Conservation (phyloP, 2,113 vertebrate species). For the Prunella fulvescens region DNA sequence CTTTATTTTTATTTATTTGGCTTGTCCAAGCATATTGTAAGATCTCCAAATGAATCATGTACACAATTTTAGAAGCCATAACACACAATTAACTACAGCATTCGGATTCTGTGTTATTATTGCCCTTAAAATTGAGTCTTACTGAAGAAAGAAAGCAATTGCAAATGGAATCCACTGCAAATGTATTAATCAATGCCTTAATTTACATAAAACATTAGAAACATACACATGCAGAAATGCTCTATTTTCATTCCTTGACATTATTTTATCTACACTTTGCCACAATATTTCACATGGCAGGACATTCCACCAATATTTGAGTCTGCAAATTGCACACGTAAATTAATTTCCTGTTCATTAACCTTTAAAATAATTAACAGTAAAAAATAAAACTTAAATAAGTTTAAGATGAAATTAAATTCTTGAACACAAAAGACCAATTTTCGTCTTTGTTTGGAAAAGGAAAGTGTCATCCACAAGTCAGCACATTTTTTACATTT, state of each 20-base stretch:
- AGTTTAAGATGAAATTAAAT: background rate
- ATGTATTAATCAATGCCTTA: background rate
- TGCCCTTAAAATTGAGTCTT: background rate
- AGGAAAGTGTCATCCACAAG: background rate
- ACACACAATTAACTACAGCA: background rate
- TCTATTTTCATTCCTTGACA: background rate
- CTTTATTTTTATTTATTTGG: slow-evolving; percentile 24
- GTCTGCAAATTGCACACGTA: background rate
- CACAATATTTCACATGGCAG: background rate
- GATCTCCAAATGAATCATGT: background rate
- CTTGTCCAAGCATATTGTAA: background rate
- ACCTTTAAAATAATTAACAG: background rate
- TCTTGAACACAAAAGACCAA: background rate
- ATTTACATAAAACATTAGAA: background rate
- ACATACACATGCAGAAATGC: background rate
- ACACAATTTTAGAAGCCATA: background rate
- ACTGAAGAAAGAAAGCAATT: background rate
- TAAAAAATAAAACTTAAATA: background rate
- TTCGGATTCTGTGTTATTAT: background rate
- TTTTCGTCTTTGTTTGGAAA: background rate
- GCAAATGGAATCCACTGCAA: background rate
- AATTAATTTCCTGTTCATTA: background rate
- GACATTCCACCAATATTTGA: background rate
- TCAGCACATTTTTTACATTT: background rate
- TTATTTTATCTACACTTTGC: background rate